Conservation (phyloP, 2,797 vertebrate genomes). For the Oryzias sinensis region DNA sequence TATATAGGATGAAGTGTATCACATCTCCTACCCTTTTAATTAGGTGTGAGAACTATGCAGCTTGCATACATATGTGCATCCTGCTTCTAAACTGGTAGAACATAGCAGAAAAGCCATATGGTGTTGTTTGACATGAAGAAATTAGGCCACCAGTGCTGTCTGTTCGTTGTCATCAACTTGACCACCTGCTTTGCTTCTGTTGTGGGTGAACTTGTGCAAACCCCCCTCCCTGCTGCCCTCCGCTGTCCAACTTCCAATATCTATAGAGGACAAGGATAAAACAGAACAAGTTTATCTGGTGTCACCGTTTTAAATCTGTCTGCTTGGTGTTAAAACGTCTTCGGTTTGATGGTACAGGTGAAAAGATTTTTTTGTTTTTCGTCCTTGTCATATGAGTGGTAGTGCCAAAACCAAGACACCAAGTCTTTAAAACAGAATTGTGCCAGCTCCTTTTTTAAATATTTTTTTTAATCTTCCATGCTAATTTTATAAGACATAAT, state of each 20-base stretch:
- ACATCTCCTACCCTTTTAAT: conserved; percentile 71
- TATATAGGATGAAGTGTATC: conserved; percentile 65
- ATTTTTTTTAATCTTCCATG: not conserved
- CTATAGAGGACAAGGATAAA: conserved; percentile 45
- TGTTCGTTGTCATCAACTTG: conserved; percentile 80
- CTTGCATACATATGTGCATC: conserved; percentile 74
- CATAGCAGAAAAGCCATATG: conserved; percentile 78
- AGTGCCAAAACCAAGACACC: conserved; percentile 62
- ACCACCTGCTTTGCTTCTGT: conserved; percentile 75
- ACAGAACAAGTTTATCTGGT: conserved; percentile 5
- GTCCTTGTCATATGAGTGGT: conserved; percentile 64
- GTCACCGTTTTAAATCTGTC: conserved; percentile 2
- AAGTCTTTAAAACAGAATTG: conserved; percentile 56
- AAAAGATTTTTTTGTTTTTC: conserved; percentile 56
- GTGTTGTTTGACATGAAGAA: conserved; percentile 83
- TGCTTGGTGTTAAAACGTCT: conserved; percentile 46
- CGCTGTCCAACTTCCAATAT: conserved; percentile 46
- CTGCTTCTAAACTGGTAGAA: conserved; percentile 77
- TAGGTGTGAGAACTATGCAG: conserved; percentile 76
- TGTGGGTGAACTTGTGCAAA: conserved; percentile 47
- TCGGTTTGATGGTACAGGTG: conserved; percentile 55
- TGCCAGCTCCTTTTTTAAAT: conserved; percentile 24
- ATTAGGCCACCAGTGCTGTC: conserved; percentile 83
- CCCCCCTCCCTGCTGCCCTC: conserved; percentile 26
- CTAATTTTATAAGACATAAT: conserved; percentile 10